Percentiles rank a stretch among this genome's conserved stretches.
Conservation (phyloP, 2,797 vertebrate genomes). For the Mormyrus hasselquistii region DNA sequence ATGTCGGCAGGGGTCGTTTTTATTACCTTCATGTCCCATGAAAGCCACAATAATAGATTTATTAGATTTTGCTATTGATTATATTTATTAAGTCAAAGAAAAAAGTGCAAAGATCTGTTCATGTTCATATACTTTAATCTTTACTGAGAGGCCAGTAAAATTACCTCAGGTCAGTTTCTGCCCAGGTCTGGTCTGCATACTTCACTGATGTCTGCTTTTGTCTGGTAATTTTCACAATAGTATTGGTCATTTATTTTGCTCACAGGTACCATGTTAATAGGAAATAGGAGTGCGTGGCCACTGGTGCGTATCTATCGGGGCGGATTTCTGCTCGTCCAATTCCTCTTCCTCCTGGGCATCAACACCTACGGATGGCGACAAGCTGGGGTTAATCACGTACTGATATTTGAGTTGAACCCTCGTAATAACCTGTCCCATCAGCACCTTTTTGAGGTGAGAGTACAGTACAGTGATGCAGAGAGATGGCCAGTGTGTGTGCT, state of each 20-base stretch:
- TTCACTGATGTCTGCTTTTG: background rate
- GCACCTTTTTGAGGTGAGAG: conserved; percentile 92
- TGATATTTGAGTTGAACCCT: conserved; percentile 97
- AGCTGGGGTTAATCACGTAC: conserved; percentile 95
- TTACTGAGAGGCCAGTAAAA: background rate
- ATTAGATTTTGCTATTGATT: background rate
- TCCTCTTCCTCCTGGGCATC: conserved; percentile 97
- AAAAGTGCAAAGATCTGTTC: background rate
- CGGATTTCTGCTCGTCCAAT: conserved; percentile 95
- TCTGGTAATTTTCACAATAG: background rate
- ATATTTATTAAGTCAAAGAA: background rate
- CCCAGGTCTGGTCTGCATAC: background rate
- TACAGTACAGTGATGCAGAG: background rate
- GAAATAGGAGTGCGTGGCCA: conserved; percentile 72
- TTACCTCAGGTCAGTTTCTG: background rate
- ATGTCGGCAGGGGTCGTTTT: background rate
- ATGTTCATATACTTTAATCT: background rate
- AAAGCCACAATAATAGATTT: background rate
- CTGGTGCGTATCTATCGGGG: conserved; percentile 96
- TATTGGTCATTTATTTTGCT: background rate
- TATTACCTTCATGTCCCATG: background rate
- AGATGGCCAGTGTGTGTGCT: background rate
- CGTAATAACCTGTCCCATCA: conserved; percentile 97
- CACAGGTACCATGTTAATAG: conserved; percentile 64
- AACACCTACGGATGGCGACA: conserved; percentile 99